Evolutionary conservation across 1,140 invertebrate species (phyloP).

Genomic region (Drosophila auraria): DNA sequence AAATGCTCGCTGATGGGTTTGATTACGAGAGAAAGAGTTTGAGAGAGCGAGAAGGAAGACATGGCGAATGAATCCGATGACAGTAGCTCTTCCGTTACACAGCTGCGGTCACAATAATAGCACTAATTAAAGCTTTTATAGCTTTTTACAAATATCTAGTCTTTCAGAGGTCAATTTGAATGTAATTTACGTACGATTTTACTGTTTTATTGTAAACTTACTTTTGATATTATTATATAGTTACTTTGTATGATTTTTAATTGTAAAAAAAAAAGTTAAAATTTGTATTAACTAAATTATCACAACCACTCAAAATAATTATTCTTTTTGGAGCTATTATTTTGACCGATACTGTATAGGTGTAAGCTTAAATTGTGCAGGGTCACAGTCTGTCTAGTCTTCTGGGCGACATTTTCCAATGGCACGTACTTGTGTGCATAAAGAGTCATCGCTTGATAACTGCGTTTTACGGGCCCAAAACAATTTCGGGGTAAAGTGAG

Average conservation of each 20-base stretch:
- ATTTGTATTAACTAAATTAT: no score
- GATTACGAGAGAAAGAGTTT: neutral
- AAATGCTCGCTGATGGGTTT: neutral
- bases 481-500: neutral
- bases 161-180: no score
- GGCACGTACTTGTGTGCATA: constrained; percentile 9
- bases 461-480: constrained; percentile 11
- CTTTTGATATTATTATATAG: no score
- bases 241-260: no score
- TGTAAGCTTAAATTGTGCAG: constrained; percentile 12
- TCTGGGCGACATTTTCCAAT: constrained; percentile 1
- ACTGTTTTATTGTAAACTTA: no score
- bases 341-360: neutral
- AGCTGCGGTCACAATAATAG: neutral
- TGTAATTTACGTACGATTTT: no score
- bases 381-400: constrained; percentile 19
- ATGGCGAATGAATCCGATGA: neutral
- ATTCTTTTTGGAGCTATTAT: neutral
- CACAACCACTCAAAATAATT: no score
- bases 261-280: no score
- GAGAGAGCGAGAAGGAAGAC: neutral
- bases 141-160: no score
- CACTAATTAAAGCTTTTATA: no score
- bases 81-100: neutral
- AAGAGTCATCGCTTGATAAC: constrained; percentile 23